These are phyloP conservation scores for Progne subis DNA, from an alignment of 2,113 vertebrate species.

Conservation along the genomic window DNA sequence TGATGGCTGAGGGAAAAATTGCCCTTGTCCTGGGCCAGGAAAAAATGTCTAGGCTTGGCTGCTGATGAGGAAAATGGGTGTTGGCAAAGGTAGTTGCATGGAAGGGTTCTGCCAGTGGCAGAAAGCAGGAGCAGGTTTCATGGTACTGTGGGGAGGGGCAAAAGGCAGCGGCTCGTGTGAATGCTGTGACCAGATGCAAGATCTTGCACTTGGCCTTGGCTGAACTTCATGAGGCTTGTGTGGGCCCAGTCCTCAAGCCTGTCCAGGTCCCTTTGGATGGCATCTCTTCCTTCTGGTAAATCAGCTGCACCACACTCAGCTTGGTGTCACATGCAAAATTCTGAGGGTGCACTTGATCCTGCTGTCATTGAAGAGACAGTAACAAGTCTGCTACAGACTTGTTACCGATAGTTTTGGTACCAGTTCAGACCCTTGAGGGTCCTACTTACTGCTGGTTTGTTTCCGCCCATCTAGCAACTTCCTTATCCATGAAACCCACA, in stretches of 20 bases:
- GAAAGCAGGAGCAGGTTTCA: neutral
- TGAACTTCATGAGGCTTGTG: neutral
- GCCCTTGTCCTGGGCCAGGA: accelerated
- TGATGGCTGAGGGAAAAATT: neutral
- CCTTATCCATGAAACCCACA: neutral
- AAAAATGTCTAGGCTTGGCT: neutral
- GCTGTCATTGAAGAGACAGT: neutral
- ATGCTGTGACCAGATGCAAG: neutral
- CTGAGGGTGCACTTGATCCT: neutral
- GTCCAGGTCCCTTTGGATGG: neutral
- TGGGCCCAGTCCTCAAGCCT: neutral
- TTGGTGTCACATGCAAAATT: neutral
- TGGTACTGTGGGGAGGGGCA: neutral
- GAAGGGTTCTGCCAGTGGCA: neutral
- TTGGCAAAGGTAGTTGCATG: neutral
- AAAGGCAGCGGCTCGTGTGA: accelerated
- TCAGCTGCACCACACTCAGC: neutral
- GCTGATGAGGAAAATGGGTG: neutral
- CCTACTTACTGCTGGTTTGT: neutral
- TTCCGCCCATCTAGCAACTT: neutral
- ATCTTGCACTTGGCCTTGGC: neutral
- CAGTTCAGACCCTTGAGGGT: neutral
- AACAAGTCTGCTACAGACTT: neutral
- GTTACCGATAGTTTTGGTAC: neutral
- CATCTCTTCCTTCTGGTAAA: neutral